These are phyloP conservation scores for Junco hyemalis DNA, from an alignment of 2,113 vertebrate genomes.

Conservation along the genomic window DNA sequence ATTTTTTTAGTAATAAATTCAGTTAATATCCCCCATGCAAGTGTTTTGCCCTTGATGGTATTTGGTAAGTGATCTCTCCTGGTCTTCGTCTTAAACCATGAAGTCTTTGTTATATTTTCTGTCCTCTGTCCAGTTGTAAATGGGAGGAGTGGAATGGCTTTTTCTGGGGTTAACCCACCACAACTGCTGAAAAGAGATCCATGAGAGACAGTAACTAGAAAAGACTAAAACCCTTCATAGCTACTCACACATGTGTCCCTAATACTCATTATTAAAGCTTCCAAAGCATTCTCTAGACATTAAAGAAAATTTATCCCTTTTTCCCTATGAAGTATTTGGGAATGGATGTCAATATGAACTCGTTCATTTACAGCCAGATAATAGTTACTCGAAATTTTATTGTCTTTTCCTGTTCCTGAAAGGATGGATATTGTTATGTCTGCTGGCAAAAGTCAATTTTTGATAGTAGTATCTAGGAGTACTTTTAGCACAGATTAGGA, in stretches of 20 bases:
- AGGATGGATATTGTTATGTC: neutral
- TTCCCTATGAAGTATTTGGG: neutral
- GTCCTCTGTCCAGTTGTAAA: neutral
- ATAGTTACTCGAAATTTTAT: neutral
- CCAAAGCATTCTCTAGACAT: neutral
- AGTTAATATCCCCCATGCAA: fast-evolving
- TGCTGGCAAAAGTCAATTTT: neutral
- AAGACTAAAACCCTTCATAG: neutral
- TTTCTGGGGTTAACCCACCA: neutral
- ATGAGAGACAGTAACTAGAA: neutral
- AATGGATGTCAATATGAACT: neutral
- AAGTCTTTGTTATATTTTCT: neutral
- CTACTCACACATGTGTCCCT: fast-evolving
- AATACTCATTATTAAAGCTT: neutral
- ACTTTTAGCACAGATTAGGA: neutral
- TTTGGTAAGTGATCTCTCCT: neutral
- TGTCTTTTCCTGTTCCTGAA: neutral
- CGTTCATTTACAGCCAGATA: neutral
- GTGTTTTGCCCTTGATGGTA: neutral
- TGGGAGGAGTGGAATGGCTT: neutral
- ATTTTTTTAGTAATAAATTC: neutral
- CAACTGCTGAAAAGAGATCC: neutral
- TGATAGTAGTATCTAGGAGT: neutral
- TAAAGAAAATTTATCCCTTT: neutral
- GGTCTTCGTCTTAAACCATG: neutral